Base-by-base conservation (phyloP, 53 echinoderm and acorn worm species). In the Crossaster papposus region DNA sequence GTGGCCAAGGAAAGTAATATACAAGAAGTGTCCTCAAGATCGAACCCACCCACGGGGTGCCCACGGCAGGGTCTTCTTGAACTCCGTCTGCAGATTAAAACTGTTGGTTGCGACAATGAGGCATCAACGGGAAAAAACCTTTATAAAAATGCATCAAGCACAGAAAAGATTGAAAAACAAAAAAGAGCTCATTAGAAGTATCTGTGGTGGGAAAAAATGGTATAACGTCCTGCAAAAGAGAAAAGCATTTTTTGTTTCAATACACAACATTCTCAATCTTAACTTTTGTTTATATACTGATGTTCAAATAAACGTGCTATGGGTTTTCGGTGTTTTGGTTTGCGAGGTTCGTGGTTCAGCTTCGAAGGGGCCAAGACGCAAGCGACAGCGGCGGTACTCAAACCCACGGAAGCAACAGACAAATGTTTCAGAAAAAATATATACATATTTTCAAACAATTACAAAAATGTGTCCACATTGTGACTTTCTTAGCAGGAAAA, bases 41-140 rank as follows among this genome's bases (percentile, higher is more conserved):
- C 55, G 35, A 87, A 55, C 87, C 87, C 87, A 87, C 87, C 72
- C 87, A 87, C 77, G 34, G 87, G 62, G 87, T 76, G 87, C 87
- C 34, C n/a, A 29, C n/a, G n/a, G 87, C 44, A 44, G 32, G 29
- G 77, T 73, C 54, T 73, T 22, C n/a, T n/a, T n/a, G n/a, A 62
- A 29, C 23, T 87, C 87, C 87, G 34, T 76, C 87, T 72, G 87
- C 77, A 58, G 87, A 55, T 63, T 87, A 87, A 87, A 87, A 87
- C 87, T 87, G 87, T 77, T 87, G 87, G 87, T 87, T 87, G 87
- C 87, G 87, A 87, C 87, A 87, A 84, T 84, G 71, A 72, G 62
- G 87, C 87, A 87, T 87, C 87, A 87, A 87, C 87, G 76, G 87
- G 87, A 76, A 75, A 87, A 87, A 77, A 63, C 87, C 76, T 87